Evolutionary conservation across 2,888 invertebrate species (phyloP).

Genomic region (Cremastinae sp.): DNA sequence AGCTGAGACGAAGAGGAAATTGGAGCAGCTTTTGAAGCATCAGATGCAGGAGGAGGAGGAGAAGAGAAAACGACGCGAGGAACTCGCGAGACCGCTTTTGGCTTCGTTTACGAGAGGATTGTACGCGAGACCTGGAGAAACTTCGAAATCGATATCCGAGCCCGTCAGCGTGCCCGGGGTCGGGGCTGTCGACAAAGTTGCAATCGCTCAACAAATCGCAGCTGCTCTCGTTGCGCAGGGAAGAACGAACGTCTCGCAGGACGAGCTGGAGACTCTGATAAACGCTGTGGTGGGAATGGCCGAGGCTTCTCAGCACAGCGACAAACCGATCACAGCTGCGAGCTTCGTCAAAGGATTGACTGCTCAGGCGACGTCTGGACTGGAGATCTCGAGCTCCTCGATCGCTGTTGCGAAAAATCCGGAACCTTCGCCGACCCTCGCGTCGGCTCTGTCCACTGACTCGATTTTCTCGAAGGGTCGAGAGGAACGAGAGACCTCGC

Average conservation of each 20-base stretch:
- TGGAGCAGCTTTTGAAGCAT: constrained; percentile 77
- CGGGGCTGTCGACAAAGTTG: constrained; percentile 88
- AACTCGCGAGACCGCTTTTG: constrained; percentile 68
- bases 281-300: constrained; percentile 89
- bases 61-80: constrained; percentile 71
- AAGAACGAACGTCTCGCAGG: constrained; percentile 89
- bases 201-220: constrained; percentile 91
- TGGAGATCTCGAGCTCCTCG: constrained; percentile 38
- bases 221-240: constrained; percentile 90
- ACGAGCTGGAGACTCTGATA: constrained; percentile 89
- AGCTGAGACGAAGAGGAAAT: constrained; percentile 80
- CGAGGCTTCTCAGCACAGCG: constrained; percentile 82
- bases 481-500: constrained; percentile 31
- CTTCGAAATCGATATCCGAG: constrained; percentile 75
- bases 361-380: constrained; percentile 49
- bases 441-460: constrained; percentile 8
- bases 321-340: constrained; percentile 81
- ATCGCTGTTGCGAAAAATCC: neutral
- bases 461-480: constrained; percentile 10
- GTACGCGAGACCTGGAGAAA: constrained; percentile 68
- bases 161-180: constrained; percentile 86
- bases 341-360: constrained; percentile 79
- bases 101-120: constrained; percentile 64
- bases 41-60: constrained; percentile 74
- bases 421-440: neutral